Percentiles rank a stretch among this genome's conserved stretches.
Evolutionary conservation across 2,113 vertebrate genomes (phyloP).

Genomic region (Callospermophilus lateralis): DNA sequence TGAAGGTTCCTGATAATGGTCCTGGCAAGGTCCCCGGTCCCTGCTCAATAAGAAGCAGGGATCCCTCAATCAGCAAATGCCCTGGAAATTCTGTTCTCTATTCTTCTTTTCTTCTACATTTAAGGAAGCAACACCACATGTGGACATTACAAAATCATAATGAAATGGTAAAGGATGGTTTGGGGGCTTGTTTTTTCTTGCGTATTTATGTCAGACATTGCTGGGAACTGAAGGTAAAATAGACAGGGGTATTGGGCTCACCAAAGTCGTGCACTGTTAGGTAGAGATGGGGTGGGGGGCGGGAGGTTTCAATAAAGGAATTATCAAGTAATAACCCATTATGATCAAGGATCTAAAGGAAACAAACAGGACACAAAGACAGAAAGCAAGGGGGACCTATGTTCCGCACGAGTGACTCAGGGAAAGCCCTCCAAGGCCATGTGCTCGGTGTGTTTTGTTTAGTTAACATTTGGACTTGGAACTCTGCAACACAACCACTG

Average conservation of each 20-base stretch:
- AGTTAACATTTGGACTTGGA: background rate
- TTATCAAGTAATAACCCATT: background rate
- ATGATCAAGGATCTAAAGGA: background rate
- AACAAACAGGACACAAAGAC: background rate
- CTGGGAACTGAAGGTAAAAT: background rate
- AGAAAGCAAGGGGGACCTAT: background rate
- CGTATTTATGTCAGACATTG: background rate
- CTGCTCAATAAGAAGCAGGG: background rate
- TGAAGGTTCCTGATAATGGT: background rate
- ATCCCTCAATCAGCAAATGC: background rate
- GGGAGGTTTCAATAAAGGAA: background rate
- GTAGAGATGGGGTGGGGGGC: background rate
- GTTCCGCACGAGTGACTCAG: background rate
- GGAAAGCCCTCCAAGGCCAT: background rate
- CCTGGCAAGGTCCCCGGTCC: background rate
- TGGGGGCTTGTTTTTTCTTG: background rate
- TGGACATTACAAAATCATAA: background rate
- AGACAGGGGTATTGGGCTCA: background rate
- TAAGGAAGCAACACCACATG: background rate
- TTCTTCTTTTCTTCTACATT: background rate
- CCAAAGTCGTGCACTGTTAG: background rate
- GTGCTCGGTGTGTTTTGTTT: background rate
- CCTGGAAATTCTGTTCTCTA: background rate
- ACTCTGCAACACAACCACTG: background rate
- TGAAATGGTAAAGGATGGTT: background rate